Percentiles rank a stretch among this genome's conserved stretches.
Conservation (phyloP, 2,797 vertebrate species). For the Chaetophractus vellerosus region DNA sequence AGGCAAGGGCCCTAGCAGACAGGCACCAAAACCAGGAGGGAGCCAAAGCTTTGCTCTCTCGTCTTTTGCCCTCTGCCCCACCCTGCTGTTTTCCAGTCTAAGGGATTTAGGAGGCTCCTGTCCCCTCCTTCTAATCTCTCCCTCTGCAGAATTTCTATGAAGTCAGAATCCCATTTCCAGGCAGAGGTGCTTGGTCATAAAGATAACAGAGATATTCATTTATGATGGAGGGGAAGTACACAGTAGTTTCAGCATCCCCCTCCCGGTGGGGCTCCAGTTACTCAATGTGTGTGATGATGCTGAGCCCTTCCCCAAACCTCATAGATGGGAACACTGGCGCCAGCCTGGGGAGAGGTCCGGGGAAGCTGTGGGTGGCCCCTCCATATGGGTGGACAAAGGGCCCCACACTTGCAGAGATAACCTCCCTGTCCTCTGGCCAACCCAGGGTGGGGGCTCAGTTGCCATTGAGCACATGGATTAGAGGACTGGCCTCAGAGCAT, state of each 20-base stretch:
- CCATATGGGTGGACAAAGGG: neutral
- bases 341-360: neutral
- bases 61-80: neutral
- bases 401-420: accelerated
- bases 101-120: slow-evolving; percentile 43
- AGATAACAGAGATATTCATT: slow-evolving; percentile 75
- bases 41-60: accelerated
- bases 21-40: neutral
- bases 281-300: slow-evolving; percentile 48
- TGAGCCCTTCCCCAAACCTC: slow-evolving; percentile 30
- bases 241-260: slow-evolving; percentile 66
- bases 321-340: neutral
- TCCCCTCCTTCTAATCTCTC: slow-evolving; percentile 61
- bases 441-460: neutral
- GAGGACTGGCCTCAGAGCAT: slow-evolving; percentile 6
- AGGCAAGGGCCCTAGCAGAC: neutral
- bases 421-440: neutral
- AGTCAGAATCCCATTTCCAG: slow-evolving; percentile 82
- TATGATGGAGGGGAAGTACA: slow-evolving; percentile 62
- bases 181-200: slow-evolving; percentile 81
- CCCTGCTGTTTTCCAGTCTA: neutral
- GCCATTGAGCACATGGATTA: neutral
- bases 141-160: slow-evolving; percentile 63
- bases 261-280: slow-evolving; percentile 43
- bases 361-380: neutral